Evolutionary conservation across 2,113 vertebrate species (phyloP), one percentile per base, ranked within the genome.

Genomic region (Cyrtonyx montezumae): DNA sequence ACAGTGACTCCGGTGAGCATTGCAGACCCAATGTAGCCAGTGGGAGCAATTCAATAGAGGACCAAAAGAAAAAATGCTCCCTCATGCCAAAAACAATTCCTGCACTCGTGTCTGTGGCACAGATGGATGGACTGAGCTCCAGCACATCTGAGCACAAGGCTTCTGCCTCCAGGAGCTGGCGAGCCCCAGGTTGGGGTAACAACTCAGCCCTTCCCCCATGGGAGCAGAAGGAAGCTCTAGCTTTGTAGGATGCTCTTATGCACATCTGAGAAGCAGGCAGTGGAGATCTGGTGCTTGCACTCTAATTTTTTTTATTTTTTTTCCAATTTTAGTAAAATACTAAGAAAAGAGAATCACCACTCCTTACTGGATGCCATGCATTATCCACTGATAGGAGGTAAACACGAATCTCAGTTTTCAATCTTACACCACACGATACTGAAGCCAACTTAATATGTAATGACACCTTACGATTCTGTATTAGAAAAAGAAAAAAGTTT

Each of bases 121-220:
- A 92, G 20, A 73, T 79, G 83, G 86, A 51, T 7, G 46, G 69
- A 37, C 28, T 37, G 66, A 78, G 73, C 48, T 88, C 77, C 85
- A 88, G 59, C 79, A 93, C 79, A 86, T 90, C 65, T 80, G 85
- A 96, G 56, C 61, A 36, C 73, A 78, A 95, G 65, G 69, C 9
- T 84, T 61, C 42, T 77, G 42, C 32, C 81, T 70, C 49, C 53
- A 49, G 81, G 81, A 93, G 37, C 49, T 49, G 48, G 69, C 0
- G 0, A 89, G 43, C 43, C n/a, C 46, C 51, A 70, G 30, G 49
- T 56, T 59, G 62, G 46, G 66, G 46, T 63, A 67, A 78, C 34
- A 88, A 51, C 42, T 90, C 77, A 78, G 2, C 87, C 77, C n/a
- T 37, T 59, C 71, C 43, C 59, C 0, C 0, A 20, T 2, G 8